Base-by-base conservation (phyloP, 2,888 invertebrate species). In the Caenorhabditis sp. region DNA sequence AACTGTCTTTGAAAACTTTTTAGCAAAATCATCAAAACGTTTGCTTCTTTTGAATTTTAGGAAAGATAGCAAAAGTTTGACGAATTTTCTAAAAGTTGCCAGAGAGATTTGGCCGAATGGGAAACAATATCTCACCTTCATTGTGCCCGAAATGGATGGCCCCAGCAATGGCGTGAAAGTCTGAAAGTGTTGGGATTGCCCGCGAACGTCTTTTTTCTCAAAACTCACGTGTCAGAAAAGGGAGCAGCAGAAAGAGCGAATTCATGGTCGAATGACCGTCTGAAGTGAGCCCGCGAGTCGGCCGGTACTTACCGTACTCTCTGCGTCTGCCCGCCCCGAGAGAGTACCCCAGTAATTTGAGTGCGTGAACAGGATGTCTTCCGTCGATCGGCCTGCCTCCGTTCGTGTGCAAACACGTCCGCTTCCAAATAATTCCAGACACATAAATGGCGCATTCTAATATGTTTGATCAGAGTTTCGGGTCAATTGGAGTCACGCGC, bases 391-490 rank as follows among this genome's bases (percentile, higher is more conserved):
- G 45, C 22, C 22, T 24, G 15, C 48, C 17, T 20, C 27, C 15
- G 39, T 32, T 56, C 58, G 66, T 58, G 66, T 68, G 66, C 66
- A 68, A 68, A 68, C 58, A 68, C 13, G 17, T 15, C 27, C 37
- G 27, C 55, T 32, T 30, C 41, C 32, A 32, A 58, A 45, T 58
- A n/a, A 58, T 58, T 58, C 58, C 43, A 41, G 30, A 55, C 26
- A 56, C 63, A 53, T 63, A 63, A 63, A 63, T 63, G 63, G 63
- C 30, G 63, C 53, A 62, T 52, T 35, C 52, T 52, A 52, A 52
- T 62, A 65, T 65, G 58, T 66, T 66, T 66, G 66, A 56, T 45
- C 46, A 66, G 56, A 55, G 45, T 45, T 35, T 56, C 66, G 66
- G 66, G 55, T 66, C 66, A 66, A 56, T 66, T 56, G 56, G 39